These are phyloP conservation scores for Drosophila mayaguana DNA, from an alignment of 2,888 invertebrate species.

Conservation along the genomic window DNA sequence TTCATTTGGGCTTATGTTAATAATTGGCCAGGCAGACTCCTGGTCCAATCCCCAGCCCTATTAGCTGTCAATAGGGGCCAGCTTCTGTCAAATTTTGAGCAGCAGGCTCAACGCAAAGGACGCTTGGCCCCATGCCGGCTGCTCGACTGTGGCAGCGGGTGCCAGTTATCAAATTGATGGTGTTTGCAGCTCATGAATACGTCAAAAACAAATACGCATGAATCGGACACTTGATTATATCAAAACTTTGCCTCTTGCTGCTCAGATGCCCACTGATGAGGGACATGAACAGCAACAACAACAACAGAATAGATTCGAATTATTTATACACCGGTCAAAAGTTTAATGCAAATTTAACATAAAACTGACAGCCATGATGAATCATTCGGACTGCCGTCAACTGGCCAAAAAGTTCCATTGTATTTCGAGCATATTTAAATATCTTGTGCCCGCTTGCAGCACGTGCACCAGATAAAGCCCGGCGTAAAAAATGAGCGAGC, in stretches of 20 bases:
- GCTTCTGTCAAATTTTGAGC: constrained; percentile 61
- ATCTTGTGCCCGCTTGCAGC: constrained; percentile 19
- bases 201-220: constrained; percentile 69
- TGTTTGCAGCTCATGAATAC: constrained; percentile 71
- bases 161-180: constrained; percentile 67
- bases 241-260: constrained; percentile 3
- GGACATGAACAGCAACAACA: constrained; percentile 7
- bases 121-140: constrained; percentile 41
- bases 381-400: constrained; percentile 37
- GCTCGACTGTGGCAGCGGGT: constrained; percentile 20
- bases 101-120: constrained; percentile 28
- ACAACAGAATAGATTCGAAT: neutral
- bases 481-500: neutral
- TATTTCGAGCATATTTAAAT: constrained; percentile 10
- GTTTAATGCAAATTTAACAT: constrained; percentile 73
- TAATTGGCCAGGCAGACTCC: constrained; percentile 63
- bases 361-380: constrained; percentile 67
- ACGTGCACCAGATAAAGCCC: constrained; percentile 37
- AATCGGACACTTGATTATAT: constrained; percentile 69
- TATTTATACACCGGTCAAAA: constrained; percentile 38
- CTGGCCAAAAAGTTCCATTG: constrained; percentile 8
- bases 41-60: neutral
- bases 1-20: constrained; percentile 78
- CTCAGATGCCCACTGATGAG: constrained; percentile 35
- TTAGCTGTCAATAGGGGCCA: constrained; percentile 54